Conservation (phyloP, 2,888 invertebrate genomes). For the Camponotus fellah region DNA sequence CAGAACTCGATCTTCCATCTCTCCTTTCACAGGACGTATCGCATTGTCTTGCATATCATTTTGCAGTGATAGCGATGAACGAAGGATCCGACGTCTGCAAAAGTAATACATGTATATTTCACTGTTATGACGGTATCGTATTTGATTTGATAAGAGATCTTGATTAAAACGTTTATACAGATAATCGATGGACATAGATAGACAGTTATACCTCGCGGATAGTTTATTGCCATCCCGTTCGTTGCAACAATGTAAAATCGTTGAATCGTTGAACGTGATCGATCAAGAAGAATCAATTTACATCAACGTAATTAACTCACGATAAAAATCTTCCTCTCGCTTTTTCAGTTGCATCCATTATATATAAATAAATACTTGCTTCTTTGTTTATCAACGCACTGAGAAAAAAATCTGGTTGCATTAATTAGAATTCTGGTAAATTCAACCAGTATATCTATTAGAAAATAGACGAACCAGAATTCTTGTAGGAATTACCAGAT, state of each 20-base stretch:
- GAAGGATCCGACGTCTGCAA: constrained; percentile 2
- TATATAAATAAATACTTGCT: not conserved
- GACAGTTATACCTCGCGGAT: not conserved
- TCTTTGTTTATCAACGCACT: too few relatives aligned
- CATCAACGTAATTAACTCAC: not conserved
- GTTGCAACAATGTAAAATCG: not conserved
- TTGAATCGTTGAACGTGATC: not conserved
- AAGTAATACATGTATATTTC: constrained; percentile 30
- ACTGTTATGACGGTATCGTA: constrained; percentile 14
- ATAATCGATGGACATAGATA: not conserved
- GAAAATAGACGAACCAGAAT: too few relatives aligned
- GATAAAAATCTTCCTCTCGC: not conserved
- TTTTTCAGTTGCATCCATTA: not conserved
- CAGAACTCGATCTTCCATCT: constrained; percentile 24
- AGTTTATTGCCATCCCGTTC: not conserved
- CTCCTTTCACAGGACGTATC: constrained; percentile 13
- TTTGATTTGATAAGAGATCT: constrained; percentile 27
- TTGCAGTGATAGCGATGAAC: constrained; percentile 8
- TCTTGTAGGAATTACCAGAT: too few relatives aligned
- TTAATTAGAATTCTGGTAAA: too few relatives aligned
- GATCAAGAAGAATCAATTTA: not conserved
- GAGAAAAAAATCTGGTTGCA: too few relatives aligned
- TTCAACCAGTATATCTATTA: too few relatives aligned
- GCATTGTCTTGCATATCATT: constrained; percentile 17
- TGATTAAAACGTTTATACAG: not conserved